Base-by-base conservation (phyloP, 2,797 vertebrate species). In the Ctenochaetus hawaiiensis region DNA sequence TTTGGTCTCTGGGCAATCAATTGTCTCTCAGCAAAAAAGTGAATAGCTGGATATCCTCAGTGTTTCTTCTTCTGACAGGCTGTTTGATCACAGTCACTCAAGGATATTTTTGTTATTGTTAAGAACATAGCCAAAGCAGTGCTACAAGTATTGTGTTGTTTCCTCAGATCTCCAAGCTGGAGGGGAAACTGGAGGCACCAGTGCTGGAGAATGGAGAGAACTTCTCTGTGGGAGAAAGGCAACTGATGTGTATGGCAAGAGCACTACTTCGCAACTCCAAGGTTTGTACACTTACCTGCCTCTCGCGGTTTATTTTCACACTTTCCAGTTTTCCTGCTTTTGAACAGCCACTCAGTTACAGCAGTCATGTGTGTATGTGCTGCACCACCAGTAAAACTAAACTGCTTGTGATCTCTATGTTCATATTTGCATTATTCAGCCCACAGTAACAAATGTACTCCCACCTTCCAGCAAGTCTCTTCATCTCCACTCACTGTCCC, bases 151-250 rank as follows among this genome's bases (percentile, higher is more conserved):
- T 64, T 44, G 8, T 75, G 75, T 66, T 84, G 17, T 90, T 39
- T 88, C 61, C 60, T 66, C 75, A 97, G 96, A 93, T 97, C 80
- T 90, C 90, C 60, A 93, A 81, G 60, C 89, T 97, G 45, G 95
- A 96, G 7, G 84, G 78, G 82, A 93, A 93, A 75, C 92, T 96
- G 12, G 67, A 94, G 51, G 89, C 95, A 10, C 61, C 67, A 18
- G 94, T 97, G 16, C 60, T 81, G 78, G 96, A 96, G 87, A 97
- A 96, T n/a, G 95, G 96, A 71, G 95, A 96, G 72, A 97, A 97
- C 87, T 96, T 97, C 90, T 98, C 97, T 10, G 95, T 96, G 0
- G 96, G 94, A 66, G 93, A 96, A 83, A 90, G 92, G 62, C 96
- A 96, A 84, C 93, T 96, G 37, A 91, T 96, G 22, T 97, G 96